phyloP scores from a whole-genome alignment of 1,140 invertebrate species.

The Trichonephila inaurata region DNA sequence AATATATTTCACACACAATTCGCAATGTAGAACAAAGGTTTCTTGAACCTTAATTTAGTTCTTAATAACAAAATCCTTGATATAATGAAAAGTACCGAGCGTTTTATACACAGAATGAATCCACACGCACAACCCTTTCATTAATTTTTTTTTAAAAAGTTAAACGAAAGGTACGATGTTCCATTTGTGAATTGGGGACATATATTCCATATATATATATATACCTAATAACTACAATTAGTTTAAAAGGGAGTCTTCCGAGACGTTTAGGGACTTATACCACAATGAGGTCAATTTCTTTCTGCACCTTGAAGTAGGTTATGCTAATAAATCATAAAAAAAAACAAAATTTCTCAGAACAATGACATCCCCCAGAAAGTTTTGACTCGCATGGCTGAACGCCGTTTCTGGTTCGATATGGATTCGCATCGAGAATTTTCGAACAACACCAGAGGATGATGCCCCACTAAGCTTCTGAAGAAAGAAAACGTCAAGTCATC shows the following conservation, averaged over 20 bases:
- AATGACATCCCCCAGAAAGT: slow-evolving; percentile 62
- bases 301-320: slow-evolving; percentile 34
- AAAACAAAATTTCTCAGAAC: not conserved
- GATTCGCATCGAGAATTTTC: slow-evolving; percentile 15
- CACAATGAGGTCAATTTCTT: slow-evolving; percentile 1
- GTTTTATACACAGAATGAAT: too few relatives aligned
- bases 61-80: too few relatives aligned
- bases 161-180: too few relatives aligned
- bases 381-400: slow-evolving; percentile 4
- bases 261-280: not conserved
- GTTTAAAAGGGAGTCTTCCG: slow-evolving; percentile 6
- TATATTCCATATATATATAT: too few relatives aligned
- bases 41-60: too few relatives aligned
- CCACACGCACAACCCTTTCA: too few relatives aligned
- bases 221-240: not conserved
- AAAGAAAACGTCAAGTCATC: slow-evolving; percentile 6
- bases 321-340: slow-evolving; percentile 62
- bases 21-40: too few relatives aligned
- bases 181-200: too few relatives aligned
- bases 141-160: too few relatives aligned
- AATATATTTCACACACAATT: too few relatives aligned
- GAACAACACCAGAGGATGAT: slow-evolving; percentile 22
- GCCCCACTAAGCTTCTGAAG: slow-evolving; percentile 39
- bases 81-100: too few relatives aligned
- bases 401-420: slow-evolving; percentile 55